These are phyloP conservation scores for Lepilemur septentrionalis DNA, from an alignment of 2,797 vertebrate genomes.

Conservation along the genomic window DNA sequence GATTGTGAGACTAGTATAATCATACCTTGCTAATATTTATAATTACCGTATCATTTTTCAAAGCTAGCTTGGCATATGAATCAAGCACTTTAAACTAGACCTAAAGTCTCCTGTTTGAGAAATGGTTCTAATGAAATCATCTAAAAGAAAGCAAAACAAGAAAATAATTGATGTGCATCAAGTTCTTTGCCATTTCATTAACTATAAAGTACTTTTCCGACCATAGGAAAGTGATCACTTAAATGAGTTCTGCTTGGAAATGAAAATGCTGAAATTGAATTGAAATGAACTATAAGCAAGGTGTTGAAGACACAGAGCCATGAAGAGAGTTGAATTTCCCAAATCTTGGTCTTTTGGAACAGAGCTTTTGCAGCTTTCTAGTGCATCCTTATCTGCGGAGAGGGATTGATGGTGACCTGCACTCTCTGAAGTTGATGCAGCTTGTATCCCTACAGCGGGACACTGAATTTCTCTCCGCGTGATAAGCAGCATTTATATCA, in stretches of 20 bases:
- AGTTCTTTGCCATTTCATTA: too few relatives aligned
- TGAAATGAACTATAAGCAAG: too few relatives aligned
- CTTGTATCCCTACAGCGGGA: neutral
- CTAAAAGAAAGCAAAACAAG: neutral
- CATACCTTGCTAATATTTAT: neutral
- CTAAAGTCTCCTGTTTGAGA: neutral
- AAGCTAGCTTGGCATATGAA: neutral
- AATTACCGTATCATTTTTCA: neutral
- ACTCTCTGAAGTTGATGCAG: fast-evolving
- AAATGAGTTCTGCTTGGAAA: neutral
- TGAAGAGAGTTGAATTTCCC: neutral
- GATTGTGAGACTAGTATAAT: neutral
- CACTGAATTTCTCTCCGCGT: neutral
- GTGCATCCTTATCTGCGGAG: fast-evolving
- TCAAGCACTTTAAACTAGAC: neutral
- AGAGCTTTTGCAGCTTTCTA: too few relatives aligned
- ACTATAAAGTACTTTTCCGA: neutral
- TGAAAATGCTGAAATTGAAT: neutral
- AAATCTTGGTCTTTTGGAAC: fast-evolving
- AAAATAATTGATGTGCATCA: neutral
- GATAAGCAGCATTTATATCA: neutral
- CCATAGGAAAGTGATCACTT: neutral
- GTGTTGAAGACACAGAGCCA: neutral
- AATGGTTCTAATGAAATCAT: neutral
- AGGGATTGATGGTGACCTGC: neutral